phyloP scores from a whole-genome alignment of 1,140 invertebrate genomes.

The Antheraea mylitta region DNA sequence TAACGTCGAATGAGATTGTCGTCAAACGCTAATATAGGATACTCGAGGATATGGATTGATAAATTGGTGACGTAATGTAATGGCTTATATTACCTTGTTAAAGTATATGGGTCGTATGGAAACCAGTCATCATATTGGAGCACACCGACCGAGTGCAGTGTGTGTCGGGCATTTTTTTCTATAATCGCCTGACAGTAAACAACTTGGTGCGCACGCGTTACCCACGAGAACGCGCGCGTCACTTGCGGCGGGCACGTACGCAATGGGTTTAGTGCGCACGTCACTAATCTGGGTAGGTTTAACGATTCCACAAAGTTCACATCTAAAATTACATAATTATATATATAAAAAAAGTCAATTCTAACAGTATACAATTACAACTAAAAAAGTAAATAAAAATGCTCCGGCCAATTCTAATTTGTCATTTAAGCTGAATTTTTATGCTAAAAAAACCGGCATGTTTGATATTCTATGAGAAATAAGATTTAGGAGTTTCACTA shows the following conservation, averaged over 20 bases:
- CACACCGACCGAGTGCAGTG: slow-evolving; percentile 59
- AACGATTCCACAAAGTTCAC: slow-evolving; percentile 88
- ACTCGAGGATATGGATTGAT: too few relatives aligned
- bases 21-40: too few relatives aligned
- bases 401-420: too few relatives aligned
- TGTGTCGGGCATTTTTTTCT: slow-evolving; percentile 88
- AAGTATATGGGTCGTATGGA: slow-evolving; percentile 71
- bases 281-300: slow-evolving; percentile 91
- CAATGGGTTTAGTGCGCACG: slow-evolving; percentile 91
- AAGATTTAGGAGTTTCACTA: too few relatives aligned
- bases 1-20: too few relatives aligned
- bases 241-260: slow-evolving; percentile 87
- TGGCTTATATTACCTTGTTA: slow-evolving; percentile 53
- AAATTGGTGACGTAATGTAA: too few relatives aligned
- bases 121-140: slow-evolving; percentile 70
- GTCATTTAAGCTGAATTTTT: too few relatives aligned
- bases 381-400: too few relatives aligned
- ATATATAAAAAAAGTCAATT: background rate
- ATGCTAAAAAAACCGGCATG: too few relatives aligned
- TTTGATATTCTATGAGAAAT: too few relatives aligned
- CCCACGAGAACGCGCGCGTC: slow-evolving; percentile 90
- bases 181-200: slow-evolving; percentile 95
- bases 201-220: slow-evolving; percentile 92
- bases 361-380: too few relatives aligned
- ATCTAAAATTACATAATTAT: slow-evolving; percentile 76